A percentile compares a stretch with the other conserved stretches of the same genome.
These are phyloP conservation scores for Trichacis sp. DNA, from an alignment of 2,888 invertebrate species.

Conservation along the genomic window DNA sequence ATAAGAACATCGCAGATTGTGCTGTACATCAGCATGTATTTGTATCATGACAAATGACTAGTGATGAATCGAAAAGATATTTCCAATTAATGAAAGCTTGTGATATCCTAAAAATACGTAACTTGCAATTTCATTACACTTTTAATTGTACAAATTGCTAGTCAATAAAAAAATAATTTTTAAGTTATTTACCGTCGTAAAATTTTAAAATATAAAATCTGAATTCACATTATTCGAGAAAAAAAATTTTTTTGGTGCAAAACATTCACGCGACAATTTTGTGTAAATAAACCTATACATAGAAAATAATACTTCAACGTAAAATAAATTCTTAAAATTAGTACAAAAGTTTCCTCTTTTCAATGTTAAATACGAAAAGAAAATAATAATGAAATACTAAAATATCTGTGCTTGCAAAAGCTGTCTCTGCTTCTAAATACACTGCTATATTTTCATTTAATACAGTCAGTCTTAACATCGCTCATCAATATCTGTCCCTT, in stretches of 20 bases:
- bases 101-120: not conserved
- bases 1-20: not conserved
- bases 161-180: too few species aligned
- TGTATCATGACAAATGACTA: not conserved
- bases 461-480: not conserved
- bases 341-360: not conserved
- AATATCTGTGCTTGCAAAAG: not conserved
- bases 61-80: not conserved
- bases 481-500: not conserved
- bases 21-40: not conserved
- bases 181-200: too few species aligned
- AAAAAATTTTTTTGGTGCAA: too few species aligned
- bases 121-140: too few species aligned
- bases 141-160: too few species aligned
- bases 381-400: not conserved
- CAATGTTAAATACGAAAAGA: not conserved
- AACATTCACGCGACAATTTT: too few species aligned
- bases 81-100: not conserved
- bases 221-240: too few species aligned
- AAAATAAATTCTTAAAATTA: not conserved
- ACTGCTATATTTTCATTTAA: not conserved
- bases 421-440: not conserved
- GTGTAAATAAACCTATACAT: too few species aligned
- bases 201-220: too few species aligned
- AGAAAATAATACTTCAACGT: too few species aligned